Evolutionary conservation across 2,888 invertebrate species (phyloP).

Genomic region (Acleris holmiana): DNA sequence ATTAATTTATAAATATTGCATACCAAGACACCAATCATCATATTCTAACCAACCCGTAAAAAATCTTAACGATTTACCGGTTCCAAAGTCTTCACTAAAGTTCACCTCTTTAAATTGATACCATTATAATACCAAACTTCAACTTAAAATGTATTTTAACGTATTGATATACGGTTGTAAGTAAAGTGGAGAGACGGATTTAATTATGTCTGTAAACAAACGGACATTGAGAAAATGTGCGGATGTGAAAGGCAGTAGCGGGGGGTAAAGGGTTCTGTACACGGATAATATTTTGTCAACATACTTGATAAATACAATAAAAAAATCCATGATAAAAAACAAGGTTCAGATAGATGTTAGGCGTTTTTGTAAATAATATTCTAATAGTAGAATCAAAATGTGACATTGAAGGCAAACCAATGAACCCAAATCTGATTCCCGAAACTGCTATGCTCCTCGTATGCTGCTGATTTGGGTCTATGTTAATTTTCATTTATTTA

Average conservation of each 20-base stretch:
- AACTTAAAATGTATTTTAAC: conserved; percentile 2
- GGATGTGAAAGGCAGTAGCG: conserved; percentile 5
- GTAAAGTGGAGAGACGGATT: conserved; percentile 8
- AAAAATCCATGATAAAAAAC: too few relatives aligned
- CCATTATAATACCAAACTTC: conserved; percentile 12
- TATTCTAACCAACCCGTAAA: conserved; percentile 5
- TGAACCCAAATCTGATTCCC: too few relatives aligned
- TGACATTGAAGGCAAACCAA: too few relatives aligned
- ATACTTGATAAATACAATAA: not conserved
- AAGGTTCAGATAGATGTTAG: too few relatives aligned
- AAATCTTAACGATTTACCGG: conserved; percentile 17
- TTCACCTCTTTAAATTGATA: conserved; percentile 33
- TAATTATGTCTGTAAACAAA: conserved; percentile 39
- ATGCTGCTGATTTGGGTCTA: too few relatives aligned
- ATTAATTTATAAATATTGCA: not conserved
- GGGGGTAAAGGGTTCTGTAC: conserved; percentile 10
- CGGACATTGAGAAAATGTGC: conserved; percentile 34
- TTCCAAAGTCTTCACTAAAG: conserved; percentile 19
- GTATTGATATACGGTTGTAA: not conserved
- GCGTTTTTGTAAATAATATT: too few relatives aligned
- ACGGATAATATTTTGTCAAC: too few relatives aligned
- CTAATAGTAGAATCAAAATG: too few relatives aligned
- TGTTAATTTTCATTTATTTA: too few relatives aligned
- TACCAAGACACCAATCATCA: not conserved
- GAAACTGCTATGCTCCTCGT: too few relatives aligned